These are phyloP conservation scores for Trypoxylon attenuatum DNA, from an alignment of 2,888 invertebrate genomes.

Conservation along the genomic window DNA sequence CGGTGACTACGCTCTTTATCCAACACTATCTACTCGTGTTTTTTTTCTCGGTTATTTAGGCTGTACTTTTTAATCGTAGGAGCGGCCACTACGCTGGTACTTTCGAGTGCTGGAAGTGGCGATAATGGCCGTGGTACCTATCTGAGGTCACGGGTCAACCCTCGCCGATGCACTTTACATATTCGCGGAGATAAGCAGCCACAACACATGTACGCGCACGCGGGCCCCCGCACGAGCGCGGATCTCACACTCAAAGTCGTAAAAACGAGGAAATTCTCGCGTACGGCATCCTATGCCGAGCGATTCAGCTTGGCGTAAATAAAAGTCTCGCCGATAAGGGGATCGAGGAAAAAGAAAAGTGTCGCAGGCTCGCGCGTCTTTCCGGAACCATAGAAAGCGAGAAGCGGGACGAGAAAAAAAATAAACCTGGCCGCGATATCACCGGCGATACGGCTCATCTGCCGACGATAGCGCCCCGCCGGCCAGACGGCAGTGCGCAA, in stretches of 20 bases:
- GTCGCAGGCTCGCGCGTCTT: not conserved
- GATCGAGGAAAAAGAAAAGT: not conserved
- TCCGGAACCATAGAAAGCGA: slow-evolving; percentile 6
- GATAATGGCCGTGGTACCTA: slow-evolving; percentile 49
- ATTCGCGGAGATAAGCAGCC: slow-evolving; percentile 27
- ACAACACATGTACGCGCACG: slow-evolving; percentile 8
- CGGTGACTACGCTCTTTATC: slow-evolving; percentile 29
- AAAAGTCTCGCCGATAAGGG: not conserved
- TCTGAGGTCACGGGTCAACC: slow-evolving; percentile 53
- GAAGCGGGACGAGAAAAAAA: not conserved
- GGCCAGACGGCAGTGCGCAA: no score
- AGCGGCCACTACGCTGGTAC: slow-evolving; percentile 9
- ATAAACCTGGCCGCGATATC: slow-evolving; percentile 19
- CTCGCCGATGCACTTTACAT: slow-evolving; percentile 51
- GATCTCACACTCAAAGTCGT: slow-evolving; percentile 8
- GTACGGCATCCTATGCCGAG: no score
- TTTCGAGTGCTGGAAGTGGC: slow-evolving; percentile 33
- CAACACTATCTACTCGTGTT: slow-evolving; percentile 26
- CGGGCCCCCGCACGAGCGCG: no score
- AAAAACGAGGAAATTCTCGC: slow-evolving; percentile 4
- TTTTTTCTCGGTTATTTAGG: slow-evolving; percentile 38
- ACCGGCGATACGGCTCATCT: slow-evolving; percentile 21
- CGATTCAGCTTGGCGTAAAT: not conserved
- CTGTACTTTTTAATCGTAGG: slow-evolving; percentile 26
- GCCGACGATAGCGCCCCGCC: not conserved